Evolutionary conservation across 2,888 invertebrate genomes (phyloP), one percentile per base, ranked within the genome.

Genomic region (Girardia tigrina): DNA sequence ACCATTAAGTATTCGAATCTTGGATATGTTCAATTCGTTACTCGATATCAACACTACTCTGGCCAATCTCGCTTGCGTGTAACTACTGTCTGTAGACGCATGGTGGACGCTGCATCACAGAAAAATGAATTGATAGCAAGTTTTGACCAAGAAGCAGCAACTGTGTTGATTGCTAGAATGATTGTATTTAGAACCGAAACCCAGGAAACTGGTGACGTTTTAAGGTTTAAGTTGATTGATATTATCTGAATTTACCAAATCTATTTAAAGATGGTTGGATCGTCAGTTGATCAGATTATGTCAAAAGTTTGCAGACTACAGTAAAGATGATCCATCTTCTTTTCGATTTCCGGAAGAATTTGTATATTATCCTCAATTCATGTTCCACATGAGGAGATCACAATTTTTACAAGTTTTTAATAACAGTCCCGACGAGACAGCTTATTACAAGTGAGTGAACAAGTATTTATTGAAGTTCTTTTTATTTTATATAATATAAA

Each of bases 321-420:
- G 90, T 81, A 95, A 95, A 83, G 97, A 99, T 82, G 94, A 97
- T 85, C 93, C 94, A 20, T 91, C 90, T 83, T 93, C 94, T 79
- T 98, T 98, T 87, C 88, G 94, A 73, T 88, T 98, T 77, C 89
- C 91, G 0, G 95, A 95, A 83, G 95, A 94, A 86, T 98, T 98
- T 86, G 92, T 93, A 77, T 87, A 99, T 77, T 99, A 95, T 86
- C 98, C 98, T 70, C 98, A 98, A 86, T 99, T 98, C 85, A 97
- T 99, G 95, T 99, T 97, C 85, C 98, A 99, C 83, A 86, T 99
- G 81, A 88, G 98, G 70, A 88, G 98, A 79, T 98, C 97, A 28
- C 98, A 97, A 86, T 99, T 99, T 86, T 87, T 98, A 79, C 97
- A 97, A 29, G 97, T 98, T 71, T 98, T 99, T 86, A 98, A 98